Base-by-base conservation (phyloP, 2,888 invertebrate genomes). In the Campaea margaritaria region DNA sequence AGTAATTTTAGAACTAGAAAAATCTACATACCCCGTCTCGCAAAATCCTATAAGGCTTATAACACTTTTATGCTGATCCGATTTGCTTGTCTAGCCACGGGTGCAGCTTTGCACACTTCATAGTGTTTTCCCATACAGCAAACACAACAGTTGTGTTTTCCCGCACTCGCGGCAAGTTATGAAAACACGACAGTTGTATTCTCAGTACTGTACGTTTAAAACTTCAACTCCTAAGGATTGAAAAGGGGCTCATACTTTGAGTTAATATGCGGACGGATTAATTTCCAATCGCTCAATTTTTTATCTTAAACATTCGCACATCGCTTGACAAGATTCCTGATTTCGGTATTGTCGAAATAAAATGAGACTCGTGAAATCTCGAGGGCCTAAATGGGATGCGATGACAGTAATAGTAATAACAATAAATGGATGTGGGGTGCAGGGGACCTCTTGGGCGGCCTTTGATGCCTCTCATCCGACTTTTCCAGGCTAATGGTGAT, bases 371-470 rank as follows among this genome's bases (percentile, higher is more conserved):
- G 68, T 68, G 68, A 62, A 70, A 73, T 75, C 76, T 76, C 70
- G 67, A 74, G 76, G 78, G 70, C 73, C 76, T 73, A 77, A 82
- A 81, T 77, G 77, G 75, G 75, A 76, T 79, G 72, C 69, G 76
- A 81, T 79, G 82, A 80, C 82, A 76, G 76, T 79, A 76, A 81
- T 78, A 78, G 81, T 76, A 78, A 79, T 81, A 83, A 81, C 68
- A 77, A 72, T 71, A 81, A 82, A 84, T 83, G 79, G 76, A 79
- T 77, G 75, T 75, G 70, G 74, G 73, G 67, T 75, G 74, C 75
- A 77, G 67, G 73, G 71, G 69, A 66, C 58, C 55, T 55, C 55
- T 47, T 47, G 44, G 57, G 55, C 14, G 61, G 59, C 62, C 64
- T 70, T 68, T 68, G 66, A 68, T 49, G 65, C 64, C 58, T 53